phyloP scores from a whole-genome alignment of 2,113 vertebrate genomes.

The Takifugu bimaculatus region DNA sequence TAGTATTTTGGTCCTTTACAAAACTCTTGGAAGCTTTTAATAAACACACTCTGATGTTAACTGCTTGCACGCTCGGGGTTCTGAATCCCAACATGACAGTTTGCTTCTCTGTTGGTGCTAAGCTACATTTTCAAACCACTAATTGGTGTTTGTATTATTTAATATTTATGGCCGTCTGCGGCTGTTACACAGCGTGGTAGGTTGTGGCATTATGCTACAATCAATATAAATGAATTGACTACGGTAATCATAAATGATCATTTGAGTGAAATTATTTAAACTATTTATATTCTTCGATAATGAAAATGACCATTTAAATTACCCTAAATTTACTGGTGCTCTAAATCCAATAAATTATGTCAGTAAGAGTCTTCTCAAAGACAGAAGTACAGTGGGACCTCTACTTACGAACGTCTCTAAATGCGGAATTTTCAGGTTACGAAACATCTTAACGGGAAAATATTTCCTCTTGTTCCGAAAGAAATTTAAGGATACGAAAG shows the following conservation, averaged over 20 bases:
- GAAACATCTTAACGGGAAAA: too few relatives aligned
- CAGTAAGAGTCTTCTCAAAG: too few relatives aligned
- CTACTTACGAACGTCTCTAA: too few relatives aligned
- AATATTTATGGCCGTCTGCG: neutral
- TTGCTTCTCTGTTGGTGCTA: neutral
- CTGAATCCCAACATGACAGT: neutral
- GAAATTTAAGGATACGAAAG: too few relatives aligned
- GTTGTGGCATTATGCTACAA: neutral
- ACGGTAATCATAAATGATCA: neutral
- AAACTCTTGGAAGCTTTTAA: neutral
- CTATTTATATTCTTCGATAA: neutral
- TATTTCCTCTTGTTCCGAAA: too few relatives aligned
- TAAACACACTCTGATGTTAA: conserved; percentile 7
- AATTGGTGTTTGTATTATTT: conserved; percentile 5
- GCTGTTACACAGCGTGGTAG: neutral
- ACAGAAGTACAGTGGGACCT: too few relatives aligned
- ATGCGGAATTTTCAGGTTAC: too few relatives aligned
- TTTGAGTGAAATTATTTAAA: neutral
- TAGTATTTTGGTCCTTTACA: too few relatives aligned
- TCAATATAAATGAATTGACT: too few relatives aligned
- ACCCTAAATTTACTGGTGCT: too few relatives aligned
- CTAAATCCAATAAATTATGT: too few relatives aligned
- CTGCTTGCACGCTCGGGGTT: neutral
- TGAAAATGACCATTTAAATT: neutral
- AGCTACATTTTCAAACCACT: neutral